Conservation (phyloP, 2,888 invertebrate species). For the Furcula furcula region DNA sequence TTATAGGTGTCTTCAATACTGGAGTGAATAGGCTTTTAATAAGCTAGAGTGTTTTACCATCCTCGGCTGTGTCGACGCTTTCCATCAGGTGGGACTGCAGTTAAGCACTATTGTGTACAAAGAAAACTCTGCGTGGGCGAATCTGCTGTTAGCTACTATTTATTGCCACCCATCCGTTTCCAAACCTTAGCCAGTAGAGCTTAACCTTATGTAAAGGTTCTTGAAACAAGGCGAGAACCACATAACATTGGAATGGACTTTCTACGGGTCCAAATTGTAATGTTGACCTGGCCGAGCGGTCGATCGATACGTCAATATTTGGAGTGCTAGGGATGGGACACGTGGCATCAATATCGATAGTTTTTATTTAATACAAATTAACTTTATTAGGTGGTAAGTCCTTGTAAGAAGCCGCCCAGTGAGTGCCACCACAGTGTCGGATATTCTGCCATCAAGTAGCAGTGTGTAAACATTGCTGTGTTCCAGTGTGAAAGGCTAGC, state of each 20-base stretch:
- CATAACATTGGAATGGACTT: slow-evolving; percentile 26
- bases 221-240: neutral
- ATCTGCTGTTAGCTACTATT: neutral
- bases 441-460: no score
- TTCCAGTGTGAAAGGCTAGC: no score
- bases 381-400: no score
- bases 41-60: no score
- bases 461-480: no score
- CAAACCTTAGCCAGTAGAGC: neutral
- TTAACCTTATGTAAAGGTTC: neutral
- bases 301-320: slow-evolving; percentile 68
- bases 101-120: no score
- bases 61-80: no score
- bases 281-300: slow-evolving; percentile 34
- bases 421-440: no score
- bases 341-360: slow-evolving; percentile 6
- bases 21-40: no score
- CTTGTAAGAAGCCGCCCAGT: no score
- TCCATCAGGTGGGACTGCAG: no score
- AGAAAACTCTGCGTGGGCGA: neutral
- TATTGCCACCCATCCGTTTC: neutral
- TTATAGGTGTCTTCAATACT: no score
- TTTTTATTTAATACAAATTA: neutral
- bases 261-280: slow-evolving; percentile 18
- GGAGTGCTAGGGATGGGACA: slow-evolving; percentile 41